A percentile compares a stretch with the other conserved stretches of the same genome.
Conservation (phyloP, 2,113 vertebrate species). For the Phaethornis superciliosus region DNA sequence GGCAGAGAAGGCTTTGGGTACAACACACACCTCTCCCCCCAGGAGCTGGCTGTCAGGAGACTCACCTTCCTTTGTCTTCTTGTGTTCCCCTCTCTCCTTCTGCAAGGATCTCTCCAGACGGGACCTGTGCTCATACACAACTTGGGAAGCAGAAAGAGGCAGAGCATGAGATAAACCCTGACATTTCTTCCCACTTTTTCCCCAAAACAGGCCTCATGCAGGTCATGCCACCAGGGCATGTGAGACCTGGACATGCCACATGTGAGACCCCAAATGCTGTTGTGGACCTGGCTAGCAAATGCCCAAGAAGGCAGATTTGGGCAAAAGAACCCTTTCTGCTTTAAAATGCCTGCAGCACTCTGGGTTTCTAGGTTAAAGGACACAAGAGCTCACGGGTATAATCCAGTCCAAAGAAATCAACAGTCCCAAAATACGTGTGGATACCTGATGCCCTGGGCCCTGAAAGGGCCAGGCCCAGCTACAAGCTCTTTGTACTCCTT, state of each 20-base stretch:
- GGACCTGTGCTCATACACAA: conserved; percentile 79
- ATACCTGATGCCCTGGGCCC: neutral
- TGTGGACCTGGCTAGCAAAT: neutral
- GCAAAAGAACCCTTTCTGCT: neutral
- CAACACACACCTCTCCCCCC: neutral
- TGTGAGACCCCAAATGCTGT: neutral
- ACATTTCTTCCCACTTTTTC: neutral
- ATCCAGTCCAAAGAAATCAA: neutral
- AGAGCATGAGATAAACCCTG: neutral
- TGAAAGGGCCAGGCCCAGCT: neutral
- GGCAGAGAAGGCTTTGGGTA: neutral
- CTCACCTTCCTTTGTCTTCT: conserved; percentile 81
- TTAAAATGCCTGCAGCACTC: neutral
- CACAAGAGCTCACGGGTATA: neutral
- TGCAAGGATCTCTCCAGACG: conserved; percentile 76
- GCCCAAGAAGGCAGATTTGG: neutral
- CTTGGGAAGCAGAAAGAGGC: conserved; percentile 14
- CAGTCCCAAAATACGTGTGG: neutral
- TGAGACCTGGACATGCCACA: too few relatives aligned
- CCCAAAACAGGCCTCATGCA: neutral
- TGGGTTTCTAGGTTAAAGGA: neutral
- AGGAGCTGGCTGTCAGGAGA: neutral
- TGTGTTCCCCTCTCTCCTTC: conserved; percentile 78
- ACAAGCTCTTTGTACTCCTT: neutral
- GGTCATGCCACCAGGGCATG: neutral